Evolutionary conservation across 2,888 invertebrate species (phyloP), one percentile per base, ranked within the genome.

Genomic region (Metacarcinus magister): DNA sequence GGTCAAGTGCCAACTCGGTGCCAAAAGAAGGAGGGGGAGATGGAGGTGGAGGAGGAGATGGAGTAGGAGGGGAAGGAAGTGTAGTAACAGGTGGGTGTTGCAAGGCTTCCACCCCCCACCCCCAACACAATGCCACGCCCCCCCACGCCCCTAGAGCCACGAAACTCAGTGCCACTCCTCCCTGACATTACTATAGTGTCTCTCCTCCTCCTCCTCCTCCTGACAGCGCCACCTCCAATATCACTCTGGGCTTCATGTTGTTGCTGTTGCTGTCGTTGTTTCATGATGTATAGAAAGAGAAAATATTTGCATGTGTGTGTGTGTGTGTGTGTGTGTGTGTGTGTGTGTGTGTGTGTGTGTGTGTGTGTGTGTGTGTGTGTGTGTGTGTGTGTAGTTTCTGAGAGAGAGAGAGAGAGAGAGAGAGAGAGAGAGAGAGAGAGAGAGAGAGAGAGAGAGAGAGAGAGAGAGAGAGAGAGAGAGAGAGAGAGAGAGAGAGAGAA

Each of bases 281-380:
- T 39, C 39, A 39, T 39, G 39, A 39, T 39, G 2, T 39, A 39
- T 39, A 39, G 39, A 39, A 2, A 39, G 39, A 2, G 39, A 39
- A 39, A 39, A 39, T 39, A 39, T 39, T 39, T 39, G 39, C 39
- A 39, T 39, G 39, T 39, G 39, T 39, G 39, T 39, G 39, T 39
- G 39, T 39, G 39, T 39, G 39, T 39, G 39, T 39, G 39, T 39
- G 39, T 39, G 39, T 39, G 39, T 39, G 39, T 39, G 39, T 39
- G 39, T 39, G 39, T 39, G 19, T 87, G 87, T 87, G 87, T 87
- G 87, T 87, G 87, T 87, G 87, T 87, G 87, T 87, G 87, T 87
- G 87, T 87, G 87, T 87, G 87, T 32, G 87, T 87, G 87, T 87
- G 87, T 87, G 87, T 87, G 87, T n/a, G n/a, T 87, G 32, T 87